A percentile compares a stretch with the other conserved stretches of the same genome.
Conservation (phyloP, 2,113 vertebrate species). For the Tonatia bakeri region DNA sequence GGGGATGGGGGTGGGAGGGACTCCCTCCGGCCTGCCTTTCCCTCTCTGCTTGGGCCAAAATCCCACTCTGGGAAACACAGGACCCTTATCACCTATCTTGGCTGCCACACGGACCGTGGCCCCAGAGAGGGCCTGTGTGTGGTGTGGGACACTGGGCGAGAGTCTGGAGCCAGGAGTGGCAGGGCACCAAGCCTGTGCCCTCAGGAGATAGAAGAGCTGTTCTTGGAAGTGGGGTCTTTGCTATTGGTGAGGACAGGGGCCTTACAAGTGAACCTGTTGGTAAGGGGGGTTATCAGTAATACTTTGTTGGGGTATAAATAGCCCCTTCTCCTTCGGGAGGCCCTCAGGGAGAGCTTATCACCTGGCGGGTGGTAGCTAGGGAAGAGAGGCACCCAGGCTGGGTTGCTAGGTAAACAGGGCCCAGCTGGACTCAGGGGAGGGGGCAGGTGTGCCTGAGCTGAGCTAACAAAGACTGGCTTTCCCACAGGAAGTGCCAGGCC, state of each 20-base stretch:
- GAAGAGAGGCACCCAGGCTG: neutral
- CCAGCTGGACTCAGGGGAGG: constrained; percentile 60
- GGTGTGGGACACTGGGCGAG: neutral
- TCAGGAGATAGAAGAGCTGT: neutral
- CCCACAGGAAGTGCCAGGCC: constrained; percentile 67
- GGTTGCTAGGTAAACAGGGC: constrained; percentile 73
- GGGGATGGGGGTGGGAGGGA: neutral
- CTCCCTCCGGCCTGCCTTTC: neutral
- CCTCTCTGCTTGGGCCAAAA: neutral
- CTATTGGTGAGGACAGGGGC: neutral
- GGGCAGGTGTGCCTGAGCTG: constrained; percentile 65
- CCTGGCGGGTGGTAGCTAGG: constrained; percentile 57
- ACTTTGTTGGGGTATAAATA: constrained; percentile 44
- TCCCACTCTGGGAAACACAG: neutral
- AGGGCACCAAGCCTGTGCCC: neutral
- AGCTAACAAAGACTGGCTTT: constrained; percentile 59
- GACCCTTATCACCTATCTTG: neutral
- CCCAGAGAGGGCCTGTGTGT: neutral
- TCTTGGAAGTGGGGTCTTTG: neutral
- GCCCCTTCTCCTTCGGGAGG: constrained; percentile 60
- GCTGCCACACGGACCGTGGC: neutral
- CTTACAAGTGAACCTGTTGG: neutral
- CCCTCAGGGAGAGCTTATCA: constrained; percentile 33
- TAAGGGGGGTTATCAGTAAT: neutral
- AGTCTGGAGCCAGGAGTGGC: neutral